A percentile compares a stretch with the other conserved stretches of the same genome.
phyloP scores from a whole-genome alignment of 2,888 invertebrate genomes.

The Rhamnusium bicolor region DNA sequence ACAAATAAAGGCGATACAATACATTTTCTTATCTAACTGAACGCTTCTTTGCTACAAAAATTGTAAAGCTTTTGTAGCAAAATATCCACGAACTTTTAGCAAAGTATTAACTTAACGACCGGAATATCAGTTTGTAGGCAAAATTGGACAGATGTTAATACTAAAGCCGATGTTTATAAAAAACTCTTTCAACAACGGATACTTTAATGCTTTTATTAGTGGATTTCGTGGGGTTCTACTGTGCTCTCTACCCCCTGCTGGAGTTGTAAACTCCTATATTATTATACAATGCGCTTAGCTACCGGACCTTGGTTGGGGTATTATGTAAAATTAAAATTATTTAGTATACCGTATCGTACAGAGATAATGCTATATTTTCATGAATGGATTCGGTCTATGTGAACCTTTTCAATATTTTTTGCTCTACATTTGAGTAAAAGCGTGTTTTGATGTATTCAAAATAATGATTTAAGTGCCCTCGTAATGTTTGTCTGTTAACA shows the following conservation, averaged over 20 bases:
- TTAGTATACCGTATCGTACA: constrained; percentile 35
- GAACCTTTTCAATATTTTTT: background rate
- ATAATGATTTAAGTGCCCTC: background rate
- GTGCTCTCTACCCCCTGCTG: constrained; percentile 45
- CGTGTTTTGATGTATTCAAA: background rate
- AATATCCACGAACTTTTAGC: constrained; percentile 6
- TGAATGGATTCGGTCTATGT: constrained; percentile 24
- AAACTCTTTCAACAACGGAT: constrained; percentile 49
- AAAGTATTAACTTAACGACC: constrained; percentile 15
- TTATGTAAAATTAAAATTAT: constrained; percentile 49
- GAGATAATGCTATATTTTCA: constrained; percentile 32
- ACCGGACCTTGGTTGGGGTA: constrained; percentile 43
- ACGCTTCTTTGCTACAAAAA: constrained; percentile 30
- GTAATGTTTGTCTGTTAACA: background rate
- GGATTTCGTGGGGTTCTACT: constrained; percentile 52
- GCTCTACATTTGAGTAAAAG: background rate
- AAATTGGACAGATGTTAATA: constrained; percentile 53
- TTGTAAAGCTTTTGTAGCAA: constrained; percentile 33
- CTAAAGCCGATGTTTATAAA: constrained; percentile 40
- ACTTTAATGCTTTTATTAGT: constrained; percentile 52
- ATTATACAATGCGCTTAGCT: constrained; percentile 48
- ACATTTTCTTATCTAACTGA: constrained; percentile 44
- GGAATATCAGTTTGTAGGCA: constrained; percentile 14
- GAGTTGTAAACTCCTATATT: constrained; percentile 49
- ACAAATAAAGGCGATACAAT: constrained; percentile 49